Percentiles rank a stretch among this genome's conserved stretches.
These are phyloP conservation scores for Azorinus chamasolen DNA, from an alignment of 2,888 invertebrate species.

Conservation along the genomic window DNA sequence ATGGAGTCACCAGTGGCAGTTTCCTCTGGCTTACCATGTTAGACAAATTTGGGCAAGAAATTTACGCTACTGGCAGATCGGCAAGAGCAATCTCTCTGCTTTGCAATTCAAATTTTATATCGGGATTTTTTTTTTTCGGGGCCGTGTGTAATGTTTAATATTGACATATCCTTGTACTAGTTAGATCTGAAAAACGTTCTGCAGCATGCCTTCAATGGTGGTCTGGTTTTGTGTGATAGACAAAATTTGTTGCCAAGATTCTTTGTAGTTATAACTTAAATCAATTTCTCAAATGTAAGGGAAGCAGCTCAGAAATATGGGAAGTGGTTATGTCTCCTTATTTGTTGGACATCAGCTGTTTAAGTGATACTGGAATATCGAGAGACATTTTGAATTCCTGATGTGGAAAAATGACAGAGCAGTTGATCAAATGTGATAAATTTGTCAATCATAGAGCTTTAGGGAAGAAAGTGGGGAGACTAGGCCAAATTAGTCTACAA, in stretches of 20 bases:
- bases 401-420: constrained; percentile 41
- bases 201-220: no score
- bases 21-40: background rate
- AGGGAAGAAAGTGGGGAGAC: background rate
- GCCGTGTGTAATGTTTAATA: constrained; percentile 14
- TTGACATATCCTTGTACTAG: constrained; percentile 10
- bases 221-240: no score
- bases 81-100: constrained; percentile 28
- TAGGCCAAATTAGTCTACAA: no score
- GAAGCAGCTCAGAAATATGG: no score
- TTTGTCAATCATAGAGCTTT: constrained; percentile 29
- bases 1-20: no score
- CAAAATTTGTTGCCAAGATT: no score
- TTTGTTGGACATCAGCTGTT: no score
- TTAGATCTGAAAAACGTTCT: no score
- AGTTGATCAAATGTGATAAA: constrained; percentile 43
- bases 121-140: constrained; percentile 12
- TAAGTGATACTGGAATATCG: constrained; percentile 13
- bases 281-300: no score
- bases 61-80: no score
- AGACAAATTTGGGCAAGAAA: constrained; percentile 3
- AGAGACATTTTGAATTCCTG: constrained; percentile 30
- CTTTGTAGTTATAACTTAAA: no score
- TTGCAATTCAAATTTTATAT: constrained; percentile 65
- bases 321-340: no score